Evolutionary conservation across 2,888 invertebrate genomes (phyloP).

Genomic region (Cremastinae sp.): DNA sequence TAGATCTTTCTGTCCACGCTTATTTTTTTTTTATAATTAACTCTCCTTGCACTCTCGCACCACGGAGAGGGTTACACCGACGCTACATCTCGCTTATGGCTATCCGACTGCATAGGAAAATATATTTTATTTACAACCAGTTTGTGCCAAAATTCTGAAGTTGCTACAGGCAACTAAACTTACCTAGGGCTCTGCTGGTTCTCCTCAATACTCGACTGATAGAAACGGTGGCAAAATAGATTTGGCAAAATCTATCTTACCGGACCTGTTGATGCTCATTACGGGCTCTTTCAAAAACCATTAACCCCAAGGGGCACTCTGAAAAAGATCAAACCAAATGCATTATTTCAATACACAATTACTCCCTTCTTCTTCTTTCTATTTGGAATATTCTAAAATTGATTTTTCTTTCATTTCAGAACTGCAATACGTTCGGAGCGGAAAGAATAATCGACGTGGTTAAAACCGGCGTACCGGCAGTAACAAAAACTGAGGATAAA

Average conservation of each 20-base stretch:
- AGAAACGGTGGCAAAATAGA: constrained; percentile 39
- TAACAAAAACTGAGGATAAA: constrained; percentile 64
- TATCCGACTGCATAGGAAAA: constrained; percentile 59
- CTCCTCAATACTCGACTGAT: constrained; percentile 62
- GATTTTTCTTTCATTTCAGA: constrained; percentile 62
- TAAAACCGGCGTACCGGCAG: constrained; percentile 74
- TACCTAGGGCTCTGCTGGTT: constrained; percentile 68
- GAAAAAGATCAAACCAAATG: constrained; percentile 61
- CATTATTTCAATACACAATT: no score
- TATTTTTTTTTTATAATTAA: no score
- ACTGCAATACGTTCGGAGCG: constrained; percentile 62
- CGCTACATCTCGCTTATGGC: constrained; percentile 71
- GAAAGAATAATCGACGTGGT: constrained; percentile 75
- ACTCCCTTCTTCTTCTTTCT: no score
- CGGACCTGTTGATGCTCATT: constrained; percentile 70
- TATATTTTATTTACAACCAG: no score
- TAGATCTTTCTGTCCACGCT: constrained; percentile 14
- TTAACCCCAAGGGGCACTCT: constrained; percentile 78
- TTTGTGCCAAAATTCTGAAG: not conserved
- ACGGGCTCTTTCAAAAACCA: constrained; percentile 77
- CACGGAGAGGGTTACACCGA: constrained; percentile 70
- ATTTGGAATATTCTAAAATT: no score
- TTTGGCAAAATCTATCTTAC: constrained; percentile 66
- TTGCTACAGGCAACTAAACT: constrained; percentile 45
- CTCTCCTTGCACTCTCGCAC: constrained; percentile 63